Conservation (phyloP, 2,888 invertebrate species). For the Chloromyia formosa region DNA sequence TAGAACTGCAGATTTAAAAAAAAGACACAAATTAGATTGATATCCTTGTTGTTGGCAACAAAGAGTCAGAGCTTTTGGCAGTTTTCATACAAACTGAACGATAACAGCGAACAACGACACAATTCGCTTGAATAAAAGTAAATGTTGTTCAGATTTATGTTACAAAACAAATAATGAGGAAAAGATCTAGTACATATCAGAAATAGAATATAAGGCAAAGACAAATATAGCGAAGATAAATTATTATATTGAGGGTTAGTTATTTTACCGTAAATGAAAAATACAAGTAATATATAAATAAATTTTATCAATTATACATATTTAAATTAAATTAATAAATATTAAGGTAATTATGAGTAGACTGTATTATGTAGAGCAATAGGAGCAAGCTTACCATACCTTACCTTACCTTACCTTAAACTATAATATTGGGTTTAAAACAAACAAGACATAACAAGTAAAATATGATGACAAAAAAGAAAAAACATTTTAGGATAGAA, state of each 20-base stretch:
- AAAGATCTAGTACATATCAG: conserved; percentile 40
- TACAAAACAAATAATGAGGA: conserved; percentile 4
- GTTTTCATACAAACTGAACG: background rate
- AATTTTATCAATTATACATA: conserved; percentile 36
- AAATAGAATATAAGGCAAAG: conserved; percentile 29
- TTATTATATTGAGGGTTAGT: conserved; percentile 38
- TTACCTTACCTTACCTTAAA: background rate
- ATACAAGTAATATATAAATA: conserved; percentile 27
- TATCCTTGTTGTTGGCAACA: background rate
- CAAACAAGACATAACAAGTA: too few species aligned
- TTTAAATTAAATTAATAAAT: conserved; percentile 7
- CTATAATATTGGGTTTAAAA: too few species aligned
- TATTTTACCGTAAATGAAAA: conserved; percentile 38
- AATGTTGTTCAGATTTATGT: background rate
- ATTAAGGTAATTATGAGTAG: background rate
- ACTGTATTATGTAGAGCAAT: background rate
- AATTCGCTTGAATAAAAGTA: too few species aligned
- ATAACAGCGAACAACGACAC: too few species aligned
- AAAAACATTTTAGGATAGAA: too few species aligned
- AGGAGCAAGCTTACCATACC: conserved; percentile 9
- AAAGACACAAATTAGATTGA: background rate
- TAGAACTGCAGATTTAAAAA: background rate
- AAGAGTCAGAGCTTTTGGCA: background rate
- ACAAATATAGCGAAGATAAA: conserved; percentile 19
- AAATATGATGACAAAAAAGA: too few species aligned